Evolutionary conservation across 2,888 invertebrate genomes (phyloP).

Genomic region (Sphaerophoria taeniata): DNA sequence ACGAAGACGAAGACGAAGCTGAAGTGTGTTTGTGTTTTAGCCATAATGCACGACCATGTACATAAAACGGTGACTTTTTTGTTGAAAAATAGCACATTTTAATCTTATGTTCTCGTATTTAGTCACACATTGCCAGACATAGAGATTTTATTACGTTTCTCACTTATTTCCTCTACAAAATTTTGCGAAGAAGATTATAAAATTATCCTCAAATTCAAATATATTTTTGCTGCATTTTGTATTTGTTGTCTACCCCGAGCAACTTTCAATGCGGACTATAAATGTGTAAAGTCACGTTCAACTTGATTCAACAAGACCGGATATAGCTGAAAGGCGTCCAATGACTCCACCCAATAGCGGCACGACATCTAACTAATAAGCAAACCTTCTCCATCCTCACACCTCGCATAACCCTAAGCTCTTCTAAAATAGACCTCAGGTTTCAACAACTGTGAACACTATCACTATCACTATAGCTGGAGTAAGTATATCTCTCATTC

Average conservation of each 20-base stretch:
- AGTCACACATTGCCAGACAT: too few species aligned
- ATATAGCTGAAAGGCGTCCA: constrained; percentile 68
- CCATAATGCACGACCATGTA: too few species aligned
- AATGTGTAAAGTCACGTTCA: constrained; percentile 69
- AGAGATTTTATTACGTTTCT: too few species aligned
- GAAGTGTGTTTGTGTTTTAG: too few species aligned
- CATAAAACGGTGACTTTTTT: too few species aligned
- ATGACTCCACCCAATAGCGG: constrained; percentile 68
- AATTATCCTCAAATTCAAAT: constrained; percentile 43
- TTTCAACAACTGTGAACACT: constrained; percentile 11
- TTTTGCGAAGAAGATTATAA: too few species aligned
- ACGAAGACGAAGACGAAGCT: too few species aligned
- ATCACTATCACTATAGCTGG: not conserved
- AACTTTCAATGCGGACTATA: constrained; percentile 57
- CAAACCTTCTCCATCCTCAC: constrained; percentile 42
- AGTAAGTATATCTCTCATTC: constrained; percentile 29
- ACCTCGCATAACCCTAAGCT: constrained; percentile 35
- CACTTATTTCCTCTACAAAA: too few species aligned
- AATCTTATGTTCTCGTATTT: too few species aligned
- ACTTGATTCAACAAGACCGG: constrained; percentile 59
- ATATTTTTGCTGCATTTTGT: constrained; percentile 47
- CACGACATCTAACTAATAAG: constrained; percentile 57
- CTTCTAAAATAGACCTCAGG: constrained; percentile 8
- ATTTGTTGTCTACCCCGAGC: constrained; percentile 17
- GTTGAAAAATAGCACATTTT: too few species aligned